phyloP scores from a whole-genome alignment of 2,113 vertebrate species.

The cattle (Bos taurus) region ARS-UCD2.0 NC_037339.1:2437501-2438000 shows the following conservation, averaged over 20 bases:
- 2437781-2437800: not conserved
- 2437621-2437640: not conserved
- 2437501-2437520: constrained; percentile 19
- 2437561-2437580: not conserved
- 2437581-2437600: not conserved
- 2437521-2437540: constrained; percentile 32
- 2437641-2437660: not conserved
- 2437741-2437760: not conserved
- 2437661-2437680: not conserved
- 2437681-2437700: not conserved
- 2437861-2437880: not conserved
- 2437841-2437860: not conserved
- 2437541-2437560: constrained; percentile 39
- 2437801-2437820: not conserved
- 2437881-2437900: not conserved
- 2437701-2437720: not conserved
- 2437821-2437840: not conserved
- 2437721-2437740: not conserved
- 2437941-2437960: not conserved
- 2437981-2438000: not conserved
- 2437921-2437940: not conserved
- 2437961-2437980: not conserved
- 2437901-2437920: not conserved
- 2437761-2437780: not conserved
- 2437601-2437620: not conserved